These are phyloP conservation scores for Agapornis canus DNA, from an alignment of 2,797 vertebrate genomes.

Conservation along the genomic window DNA sequence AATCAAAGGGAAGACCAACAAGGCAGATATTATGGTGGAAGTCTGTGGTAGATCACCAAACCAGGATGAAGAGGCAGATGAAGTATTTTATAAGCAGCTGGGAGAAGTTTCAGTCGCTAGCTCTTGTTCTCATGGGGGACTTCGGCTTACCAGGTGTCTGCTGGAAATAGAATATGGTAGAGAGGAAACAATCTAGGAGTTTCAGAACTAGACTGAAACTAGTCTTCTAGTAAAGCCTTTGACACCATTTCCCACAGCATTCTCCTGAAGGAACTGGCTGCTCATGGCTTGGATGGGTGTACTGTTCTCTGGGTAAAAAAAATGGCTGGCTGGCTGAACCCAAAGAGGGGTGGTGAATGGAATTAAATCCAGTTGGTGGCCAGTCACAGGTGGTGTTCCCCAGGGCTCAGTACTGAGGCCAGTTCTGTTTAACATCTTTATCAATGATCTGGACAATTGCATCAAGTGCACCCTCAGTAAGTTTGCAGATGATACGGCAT, in stretches of 20 bases:
- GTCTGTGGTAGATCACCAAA: background rate
- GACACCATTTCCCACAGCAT: background rate
- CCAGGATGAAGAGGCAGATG: background rate
- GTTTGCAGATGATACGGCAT: background rate
- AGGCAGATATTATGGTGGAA: background rate
- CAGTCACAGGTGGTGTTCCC: background rate
- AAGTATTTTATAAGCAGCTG: background rate
- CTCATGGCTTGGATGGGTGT: background rate
- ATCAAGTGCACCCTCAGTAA: background rate
- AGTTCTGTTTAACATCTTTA: background rate
- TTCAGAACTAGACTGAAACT: background rate
- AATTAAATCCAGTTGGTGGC: background rate
- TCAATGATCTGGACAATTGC: background rate
- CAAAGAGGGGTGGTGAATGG: background rate
- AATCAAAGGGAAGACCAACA: background rate
- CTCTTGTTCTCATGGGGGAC: background rate
- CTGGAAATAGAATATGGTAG: background rate
- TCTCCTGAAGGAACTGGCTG: background rate
- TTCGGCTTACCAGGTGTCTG: background rate
- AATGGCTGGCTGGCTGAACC: background rate
- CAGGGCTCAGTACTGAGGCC: background rate
- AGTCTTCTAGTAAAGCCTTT: background rate
- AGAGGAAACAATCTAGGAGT: background rate
- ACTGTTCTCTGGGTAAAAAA: background rate
- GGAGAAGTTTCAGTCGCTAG: background rate